phyloP scores from a whole-genome alignment of 2,113 vertebrate genomes.

The Oplegnathus fasciatus region DNA sequence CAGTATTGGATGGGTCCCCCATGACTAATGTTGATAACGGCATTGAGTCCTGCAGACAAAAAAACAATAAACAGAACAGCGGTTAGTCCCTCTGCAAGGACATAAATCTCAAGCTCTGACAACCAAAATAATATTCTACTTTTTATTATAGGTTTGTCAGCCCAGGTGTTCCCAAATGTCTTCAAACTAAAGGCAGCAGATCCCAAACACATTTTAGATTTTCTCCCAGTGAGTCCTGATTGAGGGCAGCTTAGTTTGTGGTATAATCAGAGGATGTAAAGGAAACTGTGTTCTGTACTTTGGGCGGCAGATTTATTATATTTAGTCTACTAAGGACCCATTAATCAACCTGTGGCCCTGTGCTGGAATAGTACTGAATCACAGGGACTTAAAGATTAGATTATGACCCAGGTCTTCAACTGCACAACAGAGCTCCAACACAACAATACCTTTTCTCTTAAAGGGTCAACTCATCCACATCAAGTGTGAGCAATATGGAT shows the following conservation, averaged over 20 bases:
- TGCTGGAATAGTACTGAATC: neutral
- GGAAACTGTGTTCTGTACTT: neutral
- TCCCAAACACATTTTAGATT: neutral
- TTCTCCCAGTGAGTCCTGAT: neutral
- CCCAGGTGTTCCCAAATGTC: neutral
- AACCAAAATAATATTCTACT: neutral
- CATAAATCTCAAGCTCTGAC: neutral
- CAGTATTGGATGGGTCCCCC: slow-evolving; percentile 91
- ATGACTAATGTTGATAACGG: slow-evolving; percentile 90
- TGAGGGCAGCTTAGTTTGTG: neutral
- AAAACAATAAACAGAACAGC: neutral
- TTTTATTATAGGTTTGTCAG: neutral
- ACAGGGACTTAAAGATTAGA: neutral
- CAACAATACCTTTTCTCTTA: neutral
- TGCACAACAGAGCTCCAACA: neutral
- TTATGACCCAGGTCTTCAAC: neutral
- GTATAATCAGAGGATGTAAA: neutral
- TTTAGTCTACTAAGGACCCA: neutral
- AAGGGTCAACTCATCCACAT: neutral
- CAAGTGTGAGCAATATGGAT: too few species aligned
- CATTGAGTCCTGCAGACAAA: slow-evolving; percentile 87
- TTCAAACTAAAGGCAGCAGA: neutral
- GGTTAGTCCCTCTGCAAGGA: neutral
- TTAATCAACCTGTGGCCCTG: neutral
- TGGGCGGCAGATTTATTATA: neutral